Evolutionary conservation across 2,797 vertebrate species (phyloP).

Genomic region (Neosalanx taihuensis): DNA sequence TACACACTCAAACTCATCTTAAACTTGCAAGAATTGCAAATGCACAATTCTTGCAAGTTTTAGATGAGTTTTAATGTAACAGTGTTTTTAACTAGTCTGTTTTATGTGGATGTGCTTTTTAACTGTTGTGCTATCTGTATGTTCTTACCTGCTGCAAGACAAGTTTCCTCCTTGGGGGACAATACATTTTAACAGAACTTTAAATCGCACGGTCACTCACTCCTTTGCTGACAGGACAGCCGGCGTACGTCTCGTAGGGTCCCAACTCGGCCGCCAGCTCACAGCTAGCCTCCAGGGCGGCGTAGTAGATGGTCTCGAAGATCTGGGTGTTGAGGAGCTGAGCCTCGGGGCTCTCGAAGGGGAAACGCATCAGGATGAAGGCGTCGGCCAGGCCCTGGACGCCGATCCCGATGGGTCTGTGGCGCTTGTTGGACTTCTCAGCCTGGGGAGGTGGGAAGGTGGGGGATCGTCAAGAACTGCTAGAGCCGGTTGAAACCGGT

Average conservation of each 20-base stretch:
- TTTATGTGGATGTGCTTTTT: no score
- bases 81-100: no score
- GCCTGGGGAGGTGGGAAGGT: slow-evolving; percentile 64
- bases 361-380: slow-evolving; percentile 93
- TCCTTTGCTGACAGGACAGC: slow-evolving; percentile 90
- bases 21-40: no score
- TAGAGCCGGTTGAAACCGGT: background rate
- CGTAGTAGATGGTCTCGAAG: slow-evolving; percentile 96
- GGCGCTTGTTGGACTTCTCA: slow-evolving; percentile 84
- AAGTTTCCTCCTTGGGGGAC: no score
- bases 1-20: no score
- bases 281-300: slow-evolving; percentile 91
- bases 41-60: no score
- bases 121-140: no score
- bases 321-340: slow-evolving; percentile 93
- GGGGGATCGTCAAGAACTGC: background rate
- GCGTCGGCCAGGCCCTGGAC: slow-evolving; percentile 95
- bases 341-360: slow-evolving; percentile 89
- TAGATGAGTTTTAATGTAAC: no score
- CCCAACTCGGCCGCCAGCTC: slow-evolving; percentile 82
- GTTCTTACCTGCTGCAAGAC: no score
- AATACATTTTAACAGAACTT: background rate
- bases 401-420: slow-evolving; percentile 93
- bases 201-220: slow-evolving; percentile 64
- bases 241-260: slow-evolving; percentile 86